These are phyloP conservation scores for Gambelia wislizenii DNA, from an alignment of 2,797 vertebrate species.

Conservation along the genomic window DNA sequence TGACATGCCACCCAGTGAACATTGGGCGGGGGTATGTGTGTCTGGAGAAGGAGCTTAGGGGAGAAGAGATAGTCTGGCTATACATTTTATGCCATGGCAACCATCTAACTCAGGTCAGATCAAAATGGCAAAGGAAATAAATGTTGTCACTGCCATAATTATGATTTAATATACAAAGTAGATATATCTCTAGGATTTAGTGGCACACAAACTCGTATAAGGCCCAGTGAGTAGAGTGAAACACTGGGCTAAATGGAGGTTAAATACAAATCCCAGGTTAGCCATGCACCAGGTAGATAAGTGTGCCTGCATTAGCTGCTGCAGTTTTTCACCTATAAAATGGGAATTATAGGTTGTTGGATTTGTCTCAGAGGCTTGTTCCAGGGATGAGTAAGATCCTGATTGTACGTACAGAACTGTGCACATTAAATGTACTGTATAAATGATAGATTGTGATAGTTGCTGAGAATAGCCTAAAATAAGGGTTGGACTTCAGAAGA, in stretches of 20 bases:
- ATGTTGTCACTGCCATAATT: not conserved
- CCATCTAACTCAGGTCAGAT: not conserved
- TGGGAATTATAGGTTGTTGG: not conserved
- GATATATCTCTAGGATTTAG: not conserved
- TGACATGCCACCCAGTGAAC: not conserved
- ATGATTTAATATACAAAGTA: not conserved
- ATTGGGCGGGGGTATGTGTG: no score
- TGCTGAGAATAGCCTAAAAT: slow-evolving; percentile 34
- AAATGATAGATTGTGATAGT: slow-evolving; percentile 39
- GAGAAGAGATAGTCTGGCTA: not conserved
- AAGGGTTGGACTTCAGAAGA: slow-evolving; percentile 15
- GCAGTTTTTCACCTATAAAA: not conserved
- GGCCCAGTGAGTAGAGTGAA: not conserved
- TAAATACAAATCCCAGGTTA: not conserved
- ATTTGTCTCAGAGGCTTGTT: not conserved
- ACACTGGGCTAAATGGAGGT: not conserved
- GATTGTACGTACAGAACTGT: not conserved
- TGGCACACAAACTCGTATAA: not conserved
- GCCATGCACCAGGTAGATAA: no score
- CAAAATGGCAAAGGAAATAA: not conserved
- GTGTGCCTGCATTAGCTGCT: not conserved
- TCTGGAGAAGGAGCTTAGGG: not conserved
- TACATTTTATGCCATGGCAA: not conserved
- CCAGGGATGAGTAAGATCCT: not conserved
- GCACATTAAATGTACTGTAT: slow-evolving; percentile 26